Conservation (phyloP, 2,888 invertebrate genomes). For the Calameuta pallipes region DNA sequence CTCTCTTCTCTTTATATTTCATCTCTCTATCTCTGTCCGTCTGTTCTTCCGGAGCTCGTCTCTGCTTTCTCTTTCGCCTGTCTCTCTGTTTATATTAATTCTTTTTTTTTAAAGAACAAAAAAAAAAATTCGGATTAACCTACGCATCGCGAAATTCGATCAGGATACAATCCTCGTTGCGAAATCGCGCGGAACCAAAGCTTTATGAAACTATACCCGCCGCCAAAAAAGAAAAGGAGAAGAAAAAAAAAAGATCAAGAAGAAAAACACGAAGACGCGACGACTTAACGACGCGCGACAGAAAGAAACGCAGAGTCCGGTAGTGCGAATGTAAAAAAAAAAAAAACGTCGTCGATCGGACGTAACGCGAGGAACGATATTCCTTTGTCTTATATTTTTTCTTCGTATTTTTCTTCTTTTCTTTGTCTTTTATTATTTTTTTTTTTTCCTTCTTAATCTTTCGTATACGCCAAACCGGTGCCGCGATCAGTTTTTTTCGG, state of each 20-base stretch:
- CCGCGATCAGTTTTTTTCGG: background rate
- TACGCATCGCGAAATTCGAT: background rate
- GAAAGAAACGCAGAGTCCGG: background rate
- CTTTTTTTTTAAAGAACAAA: background rate
- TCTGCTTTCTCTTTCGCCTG: background rate
- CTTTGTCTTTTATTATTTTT: background rate
- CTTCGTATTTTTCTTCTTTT: too few relatives aligned
- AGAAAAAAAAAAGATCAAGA: constrained; percentile 15
- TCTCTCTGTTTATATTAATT: background rate
- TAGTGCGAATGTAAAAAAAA: background rate
- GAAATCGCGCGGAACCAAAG: background rate
- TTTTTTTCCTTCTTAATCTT: background rate
- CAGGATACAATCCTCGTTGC: background rate
- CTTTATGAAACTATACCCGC: constrained; percentile 11
- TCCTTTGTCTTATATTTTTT: background rate
- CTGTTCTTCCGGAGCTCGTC: background rate
- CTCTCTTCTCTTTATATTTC: background rate
- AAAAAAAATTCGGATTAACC: constrained; percentile 22
- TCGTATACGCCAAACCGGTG: background rate
- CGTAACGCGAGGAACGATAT: background rate
- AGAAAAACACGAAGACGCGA: constrained; percentile 12
- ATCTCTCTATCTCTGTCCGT: constrained; percentile 10
- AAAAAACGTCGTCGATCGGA: background rate
- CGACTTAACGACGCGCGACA: background rate
- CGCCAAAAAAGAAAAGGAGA: constrained; percentile 27